Base-by-base conservation (phyloP, 2,888 invertebrate species). In the Drosophila neoperkinsi region DNA sequence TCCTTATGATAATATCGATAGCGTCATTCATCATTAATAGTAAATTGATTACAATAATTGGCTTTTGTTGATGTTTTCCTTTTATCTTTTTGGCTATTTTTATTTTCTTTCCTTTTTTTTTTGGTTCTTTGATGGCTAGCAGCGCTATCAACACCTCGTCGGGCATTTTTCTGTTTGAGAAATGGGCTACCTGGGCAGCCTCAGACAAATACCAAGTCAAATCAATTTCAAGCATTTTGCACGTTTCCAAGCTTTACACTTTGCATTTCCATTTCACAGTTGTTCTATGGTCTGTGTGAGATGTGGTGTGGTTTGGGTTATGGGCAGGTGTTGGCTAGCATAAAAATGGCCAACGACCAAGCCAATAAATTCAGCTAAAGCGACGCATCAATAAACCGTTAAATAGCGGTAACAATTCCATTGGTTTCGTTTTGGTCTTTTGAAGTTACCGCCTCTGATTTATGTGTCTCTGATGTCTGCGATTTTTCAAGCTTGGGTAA, bases 361-460 rank as follows among this genome's bases (percentile, higher is more conserved):
- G 74, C 90, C 80, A 87, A 87, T 87, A 87, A 87, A 87, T 87
- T 77, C 74, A 76, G 79, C 72, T 75, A 90, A 86, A 72, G 90
- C 74, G 74, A 87, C 80, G 88, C 87, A 90, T 90, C 88, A 90
- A 87, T 90, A 87, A 87, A 80, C 88, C 90, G 88, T 87, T 87
- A 87, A 90, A 89, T 85, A 90, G 87, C 88, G 87, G 88, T 90
- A 84, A 84, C 85, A 78, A 75, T 84, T 86, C 79, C 87, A 73
- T 79, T 88, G 87, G 69, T 71, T 79, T 74, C 60, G 60, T 49
- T 74, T 76, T 73, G 60, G 72, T 50, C 74, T 75, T 81, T 82
- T 74, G 75, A 71, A 72, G 82, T 56, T 71, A 77, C 53, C 55
- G 66, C 68, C 52, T 66, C 81, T 88, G 85, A 86, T 86, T 86